phyloP scores from a whole-genome alignment of 1,140 invertebrate species.

The Varroa destructor region DNA sequence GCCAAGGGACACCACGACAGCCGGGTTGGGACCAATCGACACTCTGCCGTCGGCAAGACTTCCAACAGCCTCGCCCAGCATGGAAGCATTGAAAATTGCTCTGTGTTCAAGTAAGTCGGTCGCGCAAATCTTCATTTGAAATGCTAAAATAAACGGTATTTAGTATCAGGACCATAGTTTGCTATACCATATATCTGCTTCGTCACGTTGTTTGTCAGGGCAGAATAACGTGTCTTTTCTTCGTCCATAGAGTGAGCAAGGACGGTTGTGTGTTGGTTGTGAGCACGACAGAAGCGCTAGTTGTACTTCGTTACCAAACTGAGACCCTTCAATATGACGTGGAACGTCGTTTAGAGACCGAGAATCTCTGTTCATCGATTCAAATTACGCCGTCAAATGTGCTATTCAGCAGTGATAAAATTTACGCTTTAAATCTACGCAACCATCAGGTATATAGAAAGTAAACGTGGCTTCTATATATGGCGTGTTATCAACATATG shows the following conservation, averaged over 20 bases:
- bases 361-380: constrained; percentile 13
- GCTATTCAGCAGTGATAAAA: constrained; percentile 23
- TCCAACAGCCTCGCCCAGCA: no score
- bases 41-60: no score
- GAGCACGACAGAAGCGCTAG: constrained; percentile 12
- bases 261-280: constrained; percentile 17
- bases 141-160: no score
- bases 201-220: no score
- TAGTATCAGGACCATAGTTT: no score
- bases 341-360: constrained; percentile 2
- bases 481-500: no score
- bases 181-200: no score
- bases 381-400: background rate
- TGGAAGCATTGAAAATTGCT: constrained; percentile 4
- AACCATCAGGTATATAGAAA: background rate
- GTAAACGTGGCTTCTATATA: no score
- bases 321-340: constrained; percentile 17
- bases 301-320: constrained; percentile 11
- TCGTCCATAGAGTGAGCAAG: background rate
- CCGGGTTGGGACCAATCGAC: no score
- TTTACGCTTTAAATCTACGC: constrained; percentile 10
- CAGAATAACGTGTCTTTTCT: no score
- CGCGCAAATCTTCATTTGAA: no score
- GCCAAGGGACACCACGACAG: no score
- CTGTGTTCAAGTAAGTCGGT: background rate